Evolutionary conservation across 2,797 vertebrate species (phyloP).

Genomic region (Zenarchopterus dispar): DNA sequence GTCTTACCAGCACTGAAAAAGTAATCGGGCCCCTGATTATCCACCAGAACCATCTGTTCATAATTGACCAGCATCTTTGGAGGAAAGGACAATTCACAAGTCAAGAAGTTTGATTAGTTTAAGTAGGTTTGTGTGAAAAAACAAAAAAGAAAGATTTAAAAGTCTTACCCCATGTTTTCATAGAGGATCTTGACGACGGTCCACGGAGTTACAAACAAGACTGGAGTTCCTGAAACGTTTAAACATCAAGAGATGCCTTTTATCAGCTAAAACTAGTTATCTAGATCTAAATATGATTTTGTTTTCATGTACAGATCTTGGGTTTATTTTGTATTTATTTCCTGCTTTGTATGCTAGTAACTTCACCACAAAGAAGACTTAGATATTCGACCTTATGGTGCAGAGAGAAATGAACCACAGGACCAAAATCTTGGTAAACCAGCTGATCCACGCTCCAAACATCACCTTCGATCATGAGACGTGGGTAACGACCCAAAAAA

Average conservation of each 20-base stretch:
- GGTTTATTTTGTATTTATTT: too few species aligned
- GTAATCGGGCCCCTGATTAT: slow-evolving; percentile 92
- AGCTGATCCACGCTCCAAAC: too few species aligned
- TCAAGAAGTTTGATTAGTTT: background rate
- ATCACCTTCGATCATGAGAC: too few species aligned
- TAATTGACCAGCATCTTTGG: slow-evolving; percentile 90
- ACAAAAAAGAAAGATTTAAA: background rate
- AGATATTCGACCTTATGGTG: too few species aligned
- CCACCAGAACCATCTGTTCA: slow-evolving; percentile 91
- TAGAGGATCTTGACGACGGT: slow-evolving; percentile 75
- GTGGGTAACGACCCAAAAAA: too few species aligned
- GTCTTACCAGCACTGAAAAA: slow-evolving; percentile 88
- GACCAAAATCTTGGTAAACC: too few species aligned
- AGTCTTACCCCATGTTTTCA: slow-evolving; percentile 83
- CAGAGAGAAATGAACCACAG: too few species aligned
- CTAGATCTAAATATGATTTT: too few species aligned
- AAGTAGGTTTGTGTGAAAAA: background rate
- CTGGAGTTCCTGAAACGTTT: slow-evolving; percentile 76
- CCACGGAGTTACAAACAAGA: slow-evolving; percentile 85
- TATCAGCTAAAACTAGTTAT: too few species aligned
- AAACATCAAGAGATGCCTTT: background rate
- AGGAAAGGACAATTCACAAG: slow-evolving; percentile 3
- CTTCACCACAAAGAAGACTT: too few species aligned
- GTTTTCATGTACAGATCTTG: too few species aligned
- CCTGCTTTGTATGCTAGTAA: too few species aligned